Base-by-base conservation (phyloP, 2,113 vertebrate genomes). In the Nycticorax nycticorax region DNA sequence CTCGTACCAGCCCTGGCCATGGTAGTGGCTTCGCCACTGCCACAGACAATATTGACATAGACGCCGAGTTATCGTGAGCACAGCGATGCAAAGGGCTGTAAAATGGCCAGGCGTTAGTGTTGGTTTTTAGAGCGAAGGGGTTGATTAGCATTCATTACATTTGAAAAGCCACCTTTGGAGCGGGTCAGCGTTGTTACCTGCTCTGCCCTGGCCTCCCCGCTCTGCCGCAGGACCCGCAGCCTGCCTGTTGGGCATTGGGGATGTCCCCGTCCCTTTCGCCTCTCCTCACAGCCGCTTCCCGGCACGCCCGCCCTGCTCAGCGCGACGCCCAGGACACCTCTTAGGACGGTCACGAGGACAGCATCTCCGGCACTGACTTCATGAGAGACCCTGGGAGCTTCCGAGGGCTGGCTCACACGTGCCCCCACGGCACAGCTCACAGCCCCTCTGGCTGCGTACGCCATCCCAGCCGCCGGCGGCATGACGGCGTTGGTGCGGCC, bases 401-500 rank as follows among this genome's bases (percentile, higher is more conserved):
- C 52, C 62, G n/a, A 8, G 18, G 14, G 24, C 11, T 11, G 39
- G 39, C 39, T 41, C 39, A 41, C 39, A 41, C 39, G 39, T 13
- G 39, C 39, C 35, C 8, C 35, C 50, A 16, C 1, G 0, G 72
- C 57, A 27, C 16, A 7, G 1, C 24, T 41, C 32, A 1, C 35
- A 8, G 77, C 27, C 55, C 26, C 35, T 32, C 60, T 35, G 7
- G 0, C 66, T 2, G 0, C 1, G 5, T 12, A 15, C 23, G 35
- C 43, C 26, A 1, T 12, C 48, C 41, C 64, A 13, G 22, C 32
- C 26, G 1, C 45, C 1, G 3, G 19, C 3, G 0, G 30, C 62
- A 10, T 3, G 17, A 12, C 0, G 0, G 84, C 2, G 0, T 5
- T 8, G 35, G 26, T 12, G 60, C 1, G 1, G 62, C 47, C 8